These are phyloP conservation scores for Parascotia fuliginaria DNA, from an alignment of 2,888 invertebrate species.

Conservation along the genomic window DNA sequence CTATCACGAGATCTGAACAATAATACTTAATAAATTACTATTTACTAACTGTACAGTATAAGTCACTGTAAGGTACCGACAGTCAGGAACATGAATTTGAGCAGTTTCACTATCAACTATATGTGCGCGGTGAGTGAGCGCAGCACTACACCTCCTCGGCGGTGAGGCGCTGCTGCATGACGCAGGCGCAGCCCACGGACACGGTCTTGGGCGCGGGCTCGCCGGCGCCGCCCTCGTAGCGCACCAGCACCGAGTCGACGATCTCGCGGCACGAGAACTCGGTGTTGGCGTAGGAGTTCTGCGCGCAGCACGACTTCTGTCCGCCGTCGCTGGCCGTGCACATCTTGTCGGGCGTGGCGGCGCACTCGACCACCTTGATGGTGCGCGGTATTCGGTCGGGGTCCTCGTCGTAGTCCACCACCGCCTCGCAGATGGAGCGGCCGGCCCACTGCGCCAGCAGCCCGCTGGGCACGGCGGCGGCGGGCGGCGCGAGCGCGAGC, in stretches of 20 bases:
- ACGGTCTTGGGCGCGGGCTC: slow-evolving; percentile 5
- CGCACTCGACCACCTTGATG: slow-evolving; percentile 62
- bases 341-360: slow-evolving; percentile 34
- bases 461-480: slow-evolving; percentile 8
- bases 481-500: slow-evolving; percentile 6
- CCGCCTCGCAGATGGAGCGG: slow-evolving; percentile 32
- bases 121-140: too few species aligned
- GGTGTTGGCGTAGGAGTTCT: neutral
- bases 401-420: slow-evolving; percentile 49
- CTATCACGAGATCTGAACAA: neutral
- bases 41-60: neutral
- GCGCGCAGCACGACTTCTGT: slow-evolving; percentile 22
- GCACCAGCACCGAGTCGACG: slow-evolving; percentile 23
- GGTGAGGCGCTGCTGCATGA: neutral
- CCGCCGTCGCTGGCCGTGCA: slow-evolving; percentile 19
- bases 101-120: neutral
- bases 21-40: neutral
- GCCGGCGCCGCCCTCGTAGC: neutral
- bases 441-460: slow-evolving; percentile 13
- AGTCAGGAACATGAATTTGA: neutral
- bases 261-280: slow-evolving; percentile 33
- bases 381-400: slow-evolving; percentile 53
- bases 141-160: slow-evolving; percentile 14
- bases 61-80: neutral
- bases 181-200: slow-evolving; percentile 43